Base-by-base conservation (phyloP, 1,140 invertebrate genomes). In the Drosophila truncata region DNA sequence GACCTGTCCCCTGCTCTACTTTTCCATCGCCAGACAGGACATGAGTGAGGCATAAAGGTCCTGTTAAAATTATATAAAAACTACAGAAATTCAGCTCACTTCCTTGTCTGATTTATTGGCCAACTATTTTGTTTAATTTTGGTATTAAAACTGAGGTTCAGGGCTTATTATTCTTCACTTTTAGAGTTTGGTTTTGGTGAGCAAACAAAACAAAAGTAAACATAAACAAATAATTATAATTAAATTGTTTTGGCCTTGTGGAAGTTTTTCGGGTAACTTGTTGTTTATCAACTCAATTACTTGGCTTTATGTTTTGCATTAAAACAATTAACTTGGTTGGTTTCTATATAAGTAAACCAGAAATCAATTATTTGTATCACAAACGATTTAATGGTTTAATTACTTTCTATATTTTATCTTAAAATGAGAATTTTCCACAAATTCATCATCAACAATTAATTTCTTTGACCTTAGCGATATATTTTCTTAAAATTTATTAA, bases 11-110 rank as follows among this genome's bases (percentile, higher is more conserved):
- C 63, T 66, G 65, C 82, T 18, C 82, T 41, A 50, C 57, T 65
- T 47, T 41, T 49, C 31, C 37, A 62, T 23, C 49, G 35, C 47
- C 58, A 62, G 54, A 88, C 82, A 80, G 82, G 82, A 85, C 82
- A 86, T 78, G 78, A 65, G 69, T 67, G 60, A 49, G 62, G 33
- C 20, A 33, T 33, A 23, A 10, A 85, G 69, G 58, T 71, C 64
- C 62, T 25, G 4, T 14, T 2, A 5, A 35, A 35, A 18, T 29
- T 29, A 35, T 20, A 35, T 6, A 35, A 25, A 35, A 59, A 60
- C 9, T 58, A 39, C 47, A 25, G 50, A 61, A 85, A 85, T 57
- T 61, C 64, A 50, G 37, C 16, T 62, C 20, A 35, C 35, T 35
- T n/a, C 31, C 39, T 25, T 2, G 52, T 3, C 23, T 66, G 39